Conservation (phyloP, 1,140 invertebrate species). For the Kradibia gibbosae region DNA sequence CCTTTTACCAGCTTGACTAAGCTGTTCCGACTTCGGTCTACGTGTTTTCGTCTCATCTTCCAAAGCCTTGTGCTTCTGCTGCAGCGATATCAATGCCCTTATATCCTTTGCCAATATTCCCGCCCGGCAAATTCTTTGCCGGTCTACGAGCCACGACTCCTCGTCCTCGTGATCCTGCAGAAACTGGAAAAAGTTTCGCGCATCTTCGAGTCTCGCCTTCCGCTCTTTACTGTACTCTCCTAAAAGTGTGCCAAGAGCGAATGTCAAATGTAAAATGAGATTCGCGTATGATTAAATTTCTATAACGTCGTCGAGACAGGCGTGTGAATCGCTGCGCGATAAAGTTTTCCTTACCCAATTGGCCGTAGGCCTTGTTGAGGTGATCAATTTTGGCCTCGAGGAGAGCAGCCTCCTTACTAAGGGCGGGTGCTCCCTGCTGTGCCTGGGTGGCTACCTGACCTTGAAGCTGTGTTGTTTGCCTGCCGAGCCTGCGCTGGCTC, state of each 20-base stretch:
- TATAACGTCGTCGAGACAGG: no score
- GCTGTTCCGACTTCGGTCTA: constrained; percentile 84
- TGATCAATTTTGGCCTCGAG: constrained; percentile 80
- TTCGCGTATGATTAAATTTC: no score
- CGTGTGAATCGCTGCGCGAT: no score
- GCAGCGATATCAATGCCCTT: constrained; percentile 87
- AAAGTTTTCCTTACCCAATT: constrained; percentile 19
- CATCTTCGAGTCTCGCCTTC: constrained; percentile 88
- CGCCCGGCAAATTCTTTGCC: constrained; percentile 90
- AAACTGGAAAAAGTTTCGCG: constrained; percentile 95
- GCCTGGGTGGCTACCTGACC: constrained; percentile 34
- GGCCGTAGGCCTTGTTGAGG: constrained; percentile 76
- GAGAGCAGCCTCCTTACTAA: constrained; percentile 75
- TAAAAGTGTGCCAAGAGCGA: constrained; percentile 1
- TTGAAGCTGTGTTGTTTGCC: constrained; percentile 74
- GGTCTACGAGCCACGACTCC: constrained; percentile 94
- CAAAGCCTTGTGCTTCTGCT: constrained; percentile 95
- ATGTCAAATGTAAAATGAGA: no score
- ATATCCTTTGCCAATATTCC: constrained; percentile 95
- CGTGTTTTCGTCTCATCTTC: constrained; percentile 93
- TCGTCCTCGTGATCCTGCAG: constrained; percentile 95
- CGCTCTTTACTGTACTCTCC: constrained; percentile 82
- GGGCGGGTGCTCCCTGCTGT: not conserved
- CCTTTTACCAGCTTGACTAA: constrained; percentile 81
- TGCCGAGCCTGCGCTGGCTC: constrained; percentile 82